Evolutionary conservation across 30 jellyfish, hydroid and myxozoan species (phyloP).

Genomic region (Cassiopea xamachana): DNA sequence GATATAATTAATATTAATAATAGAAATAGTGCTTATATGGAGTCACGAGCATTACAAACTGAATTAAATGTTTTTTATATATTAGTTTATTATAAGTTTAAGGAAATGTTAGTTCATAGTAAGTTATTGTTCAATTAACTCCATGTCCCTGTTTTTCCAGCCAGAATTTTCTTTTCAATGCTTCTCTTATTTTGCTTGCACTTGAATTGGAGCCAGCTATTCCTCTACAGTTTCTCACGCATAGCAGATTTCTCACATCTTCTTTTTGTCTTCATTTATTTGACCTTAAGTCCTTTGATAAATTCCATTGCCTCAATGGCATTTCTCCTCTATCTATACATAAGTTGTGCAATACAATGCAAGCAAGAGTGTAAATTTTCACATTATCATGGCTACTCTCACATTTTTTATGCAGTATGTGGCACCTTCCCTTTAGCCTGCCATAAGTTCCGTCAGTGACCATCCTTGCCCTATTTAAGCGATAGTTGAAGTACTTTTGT

Average conservation of each 20-base stretch:
- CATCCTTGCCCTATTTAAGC: too few relatives aligned
- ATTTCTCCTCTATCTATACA: conserved; percentile 61
- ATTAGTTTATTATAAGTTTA: too few relatives aligned
- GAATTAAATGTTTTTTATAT: too few relatives aligned
- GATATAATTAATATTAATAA: too few relatives aligned
- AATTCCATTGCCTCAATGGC: conserved; percentile 24
- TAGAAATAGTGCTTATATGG: too few relatives aligned
- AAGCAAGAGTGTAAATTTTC: conserved; percentile 47
- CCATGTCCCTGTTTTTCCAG: not conserved
- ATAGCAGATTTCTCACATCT: conserved; percentile 32
- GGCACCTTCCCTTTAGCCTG: conserved; percentile 50
- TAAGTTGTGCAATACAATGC: conserved; percentile 75
- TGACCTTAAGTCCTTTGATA: conserved; percentile 38
- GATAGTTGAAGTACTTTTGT: conserved; percentile 63
- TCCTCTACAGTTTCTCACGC: conserved; percentile 24
- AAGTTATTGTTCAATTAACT: not conserved
- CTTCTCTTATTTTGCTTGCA: not conserved
- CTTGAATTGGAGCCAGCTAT: not conserved
- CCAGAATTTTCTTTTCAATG: not conserved
- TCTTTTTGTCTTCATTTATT: conserved; percentile 31
- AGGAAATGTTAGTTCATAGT: too few relatives aligned
- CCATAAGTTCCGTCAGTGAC: conserved; percentile 51
- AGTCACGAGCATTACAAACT: too few relatives aligned
- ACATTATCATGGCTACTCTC: conserved; percentile 43
- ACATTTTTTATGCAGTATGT: conserved; percentile 55